A percentile compares a stretch with the other conserved stretches of the same genome.
phyloP scores from a whole-genome alignment of 92 coral and sea anemone species.

The Micromussa lordhowensis region DNA sequence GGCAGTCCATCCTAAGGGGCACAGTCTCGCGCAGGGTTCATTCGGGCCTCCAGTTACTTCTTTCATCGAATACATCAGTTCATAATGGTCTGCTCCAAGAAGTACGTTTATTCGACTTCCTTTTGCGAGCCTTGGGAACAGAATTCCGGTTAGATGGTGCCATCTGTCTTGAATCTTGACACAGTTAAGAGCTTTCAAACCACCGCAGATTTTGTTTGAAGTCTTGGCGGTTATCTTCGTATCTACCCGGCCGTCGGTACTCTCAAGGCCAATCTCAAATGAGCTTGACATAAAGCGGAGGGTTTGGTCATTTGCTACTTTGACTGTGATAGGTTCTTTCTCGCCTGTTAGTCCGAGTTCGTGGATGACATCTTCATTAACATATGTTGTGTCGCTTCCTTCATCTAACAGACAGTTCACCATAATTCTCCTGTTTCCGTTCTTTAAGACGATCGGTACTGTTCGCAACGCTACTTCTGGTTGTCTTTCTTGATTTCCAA shows the following conservation, averaged over 20 bases:
- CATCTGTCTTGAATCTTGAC: conserved; percentile 48
- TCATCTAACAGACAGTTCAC: no score
- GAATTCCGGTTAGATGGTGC: conserved; percentile 11
- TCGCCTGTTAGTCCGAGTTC: conserved; percentile 54
- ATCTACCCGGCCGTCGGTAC: conserved; percentile 61
- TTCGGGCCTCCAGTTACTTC: conserved; percentile 45
- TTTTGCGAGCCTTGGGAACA: conserved; percentile 29
- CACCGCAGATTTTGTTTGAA: conserved; percentile 63
- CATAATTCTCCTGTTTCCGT: neutral
- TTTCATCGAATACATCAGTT: conserved; percentile 53
- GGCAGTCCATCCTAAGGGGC: conserved; percentile 73
- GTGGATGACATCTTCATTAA: conserved; percentile 44
- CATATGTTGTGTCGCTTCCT: no score
- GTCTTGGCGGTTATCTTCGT: conserved; percentile 61
- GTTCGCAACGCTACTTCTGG: no score
- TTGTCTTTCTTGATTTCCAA: no score
- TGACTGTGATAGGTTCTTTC: conserved; percentile 39
- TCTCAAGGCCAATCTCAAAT: conserved; percentile 64
- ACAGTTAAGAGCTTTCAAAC: conserved; percentile 69
- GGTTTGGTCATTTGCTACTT: conserved; percentile 54
- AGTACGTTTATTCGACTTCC: conserved; percentile 57
- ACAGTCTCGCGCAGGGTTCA: conserved; percentile 53
- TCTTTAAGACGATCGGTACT: no score
- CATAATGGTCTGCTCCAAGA: conserved; percentile 65
- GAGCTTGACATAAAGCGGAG: conserved; percentile 59